Evolutionary conservation across 2,113 vertebrate species (phyloP).

Genomic region (Megaceryle maxima): DNA sequence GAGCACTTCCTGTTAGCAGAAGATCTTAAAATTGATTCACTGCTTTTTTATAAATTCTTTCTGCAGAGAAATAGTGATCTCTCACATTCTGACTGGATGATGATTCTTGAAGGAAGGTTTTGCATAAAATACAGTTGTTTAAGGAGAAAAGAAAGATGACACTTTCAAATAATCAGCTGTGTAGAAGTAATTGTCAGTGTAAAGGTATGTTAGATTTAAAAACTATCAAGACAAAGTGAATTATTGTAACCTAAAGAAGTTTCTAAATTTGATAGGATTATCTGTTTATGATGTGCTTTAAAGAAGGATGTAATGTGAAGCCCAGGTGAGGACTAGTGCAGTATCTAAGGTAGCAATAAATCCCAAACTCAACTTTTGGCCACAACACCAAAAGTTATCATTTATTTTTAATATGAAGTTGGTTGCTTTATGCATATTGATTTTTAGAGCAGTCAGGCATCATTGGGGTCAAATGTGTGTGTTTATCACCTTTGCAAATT

Average conservation of each 20-base stretch:
- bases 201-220: neutral
- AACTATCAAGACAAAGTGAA: neutral
- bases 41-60: slow-evolving; percentile 58
- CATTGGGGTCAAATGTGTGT: neutral
- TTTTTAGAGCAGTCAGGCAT: neutral
- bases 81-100: neutral
- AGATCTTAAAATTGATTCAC: slow-evolving; percentile 69
- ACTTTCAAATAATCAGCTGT: neutral
- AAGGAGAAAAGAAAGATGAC: neutral
- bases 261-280: neutral
- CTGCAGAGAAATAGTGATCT: slow-evolving; percentile 33
- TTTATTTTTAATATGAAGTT: neutral
- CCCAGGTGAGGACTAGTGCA: neutral
- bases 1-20: slow-evolving; percentile 63
- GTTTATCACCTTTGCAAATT: neutral
- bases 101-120: slow-evolving; percentile 16
- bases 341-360: neutral
- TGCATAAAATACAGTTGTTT: neutral
- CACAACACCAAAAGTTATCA: neutral
- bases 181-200: neutral
- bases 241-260: neutral
- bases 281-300: neutral
- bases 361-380: neutral
- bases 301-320: neutral
- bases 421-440: neutral